Conservation (phyloP, 2,797 vertebrate species). For the Takifugu ocellatus region DNA sequence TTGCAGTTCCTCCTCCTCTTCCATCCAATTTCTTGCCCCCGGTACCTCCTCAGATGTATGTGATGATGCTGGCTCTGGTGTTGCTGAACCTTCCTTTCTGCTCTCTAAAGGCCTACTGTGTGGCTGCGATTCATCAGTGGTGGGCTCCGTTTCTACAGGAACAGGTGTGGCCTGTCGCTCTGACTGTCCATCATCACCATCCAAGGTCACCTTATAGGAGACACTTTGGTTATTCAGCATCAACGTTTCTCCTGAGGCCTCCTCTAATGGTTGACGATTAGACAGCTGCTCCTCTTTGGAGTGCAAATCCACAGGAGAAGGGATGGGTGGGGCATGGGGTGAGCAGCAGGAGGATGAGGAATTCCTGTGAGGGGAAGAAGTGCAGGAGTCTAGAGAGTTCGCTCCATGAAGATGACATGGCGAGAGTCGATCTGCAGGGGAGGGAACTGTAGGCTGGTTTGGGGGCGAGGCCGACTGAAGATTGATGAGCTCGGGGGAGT, state of each 20-base stretch:
- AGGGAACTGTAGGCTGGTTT: slow-evolving; percentile 1
- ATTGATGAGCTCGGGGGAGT: not conserved
- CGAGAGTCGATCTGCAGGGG: slow-evolving; percentile 16
- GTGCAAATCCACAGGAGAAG: slow-evolving; percentile 3
- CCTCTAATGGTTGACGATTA: slow-evolving; percentile 3
- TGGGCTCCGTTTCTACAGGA: slow-evolving; percentile 12
- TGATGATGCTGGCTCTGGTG: not conserved
- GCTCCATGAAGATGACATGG: slow-evolving; percentile 22
- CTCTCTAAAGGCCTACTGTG: slow-evolving; percentile 21
- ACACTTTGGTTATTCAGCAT: slow-evolving; percentile 1
- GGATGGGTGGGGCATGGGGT: not conserved
- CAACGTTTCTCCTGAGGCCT: not conserved
- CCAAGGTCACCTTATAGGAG: slow-evolving; percentile 4
- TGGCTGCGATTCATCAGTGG: slow-evolving; percentile 37
- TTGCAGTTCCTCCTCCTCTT: slow-evolving; percentile 10
- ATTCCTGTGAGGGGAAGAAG: slow-evolving; percentile 12
- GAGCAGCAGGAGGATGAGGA: slow-evolving; percentile 27
- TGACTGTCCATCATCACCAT: slow-evolving; percentile 13
- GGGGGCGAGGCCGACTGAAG: slow-evolving; percentile 10
- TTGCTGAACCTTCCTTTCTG: slow-evolving; percentile 12
- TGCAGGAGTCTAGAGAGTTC: slow-evolving; percentile 29
- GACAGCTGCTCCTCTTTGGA: slow-evolving; percentile 7
- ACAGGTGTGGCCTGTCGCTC: slow-evolving; percentile 28
- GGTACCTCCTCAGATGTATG: not conserved
- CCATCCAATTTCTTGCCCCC: not conserved